phyloP scores from a whole-genome alignment of 2,888 invertebrate genomes.

The Pedicia rivosa region DNA sequence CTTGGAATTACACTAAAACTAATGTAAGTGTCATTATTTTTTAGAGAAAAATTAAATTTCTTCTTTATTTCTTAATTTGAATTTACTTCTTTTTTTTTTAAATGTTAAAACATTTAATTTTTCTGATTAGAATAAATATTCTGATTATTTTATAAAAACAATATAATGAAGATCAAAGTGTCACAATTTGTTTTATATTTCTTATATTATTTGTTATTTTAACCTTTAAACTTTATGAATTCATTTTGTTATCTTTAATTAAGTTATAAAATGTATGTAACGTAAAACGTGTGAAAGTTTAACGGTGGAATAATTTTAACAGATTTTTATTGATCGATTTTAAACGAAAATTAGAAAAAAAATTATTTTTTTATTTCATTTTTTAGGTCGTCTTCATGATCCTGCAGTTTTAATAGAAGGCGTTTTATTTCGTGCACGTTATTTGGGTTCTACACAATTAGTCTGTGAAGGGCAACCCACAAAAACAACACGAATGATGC shows the following conservation, averaged over 20 bases:
- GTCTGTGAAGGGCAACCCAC: slow-evolving; percentile 98
- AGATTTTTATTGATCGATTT: no score
- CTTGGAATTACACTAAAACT: background rate
- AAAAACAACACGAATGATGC: slow-evolving; percentile 97
- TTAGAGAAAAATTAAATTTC: background rate
- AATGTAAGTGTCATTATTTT: background rate
- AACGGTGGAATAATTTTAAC: no score
- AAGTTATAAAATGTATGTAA: no score
- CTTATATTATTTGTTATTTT: no score
- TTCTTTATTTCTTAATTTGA: background rate
- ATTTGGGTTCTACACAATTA: slow-evolving; percentile 95
- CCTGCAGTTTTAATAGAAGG: slow-evolving; percentile 98
- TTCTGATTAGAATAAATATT: no score
- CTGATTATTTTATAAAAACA: no score
- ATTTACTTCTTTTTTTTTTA: background rate
- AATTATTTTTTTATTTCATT: slow-evolving; percentile 1
- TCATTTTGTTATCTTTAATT: no score
- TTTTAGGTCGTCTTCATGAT: slow-evolving; percentile 28
- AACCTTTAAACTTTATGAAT: no score
- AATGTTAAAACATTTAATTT: background rate
- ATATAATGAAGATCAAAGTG: no score
- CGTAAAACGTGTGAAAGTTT: no score
- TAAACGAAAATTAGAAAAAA: no score
- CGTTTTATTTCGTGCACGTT: slow-evolving; percentile 92
- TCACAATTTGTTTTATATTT: background rate